phyloP scores from a whole-genome alignment of 1,140 invertebrate genomes.

The Hycleus cichorii region DNA sequence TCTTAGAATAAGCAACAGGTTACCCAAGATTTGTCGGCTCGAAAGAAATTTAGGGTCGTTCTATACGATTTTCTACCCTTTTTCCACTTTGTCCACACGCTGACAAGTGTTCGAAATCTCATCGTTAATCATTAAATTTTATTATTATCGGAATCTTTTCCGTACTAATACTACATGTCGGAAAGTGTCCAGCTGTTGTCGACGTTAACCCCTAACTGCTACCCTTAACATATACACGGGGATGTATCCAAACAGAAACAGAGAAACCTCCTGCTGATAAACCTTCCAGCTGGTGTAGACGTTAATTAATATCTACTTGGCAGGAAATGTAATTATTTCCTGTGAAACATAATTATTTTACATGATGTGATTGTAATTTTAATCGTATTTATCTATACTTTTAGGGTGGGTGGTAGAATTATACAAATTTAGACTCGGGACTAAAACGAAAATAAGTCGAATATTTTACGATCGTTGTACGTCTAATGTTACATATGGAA shows the following conservation, averaged over 20 bases:
- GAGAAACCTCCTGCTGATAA: conserved; percentile 35
- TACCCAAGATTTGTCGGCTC: too few species aligned
- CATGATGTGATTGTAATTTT: conserved; percentile 36
- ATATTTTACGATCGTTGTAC: too few species aligned
- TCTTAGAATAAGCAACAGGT: too few species aligned
- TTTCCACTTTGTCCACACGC: not conserved
- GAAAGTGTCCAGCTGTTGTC: conserved; percentile 41
- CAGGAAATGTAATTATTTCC: conserved; percentile 39
- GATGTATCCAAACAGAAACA: too few species aligned
- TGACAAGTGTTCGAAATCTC: conserved; percentile 37
- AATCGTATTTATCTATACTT: conserved; percentile 25
- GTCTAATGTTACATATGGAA: too few species aligned
- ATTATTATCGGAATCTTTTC: too few species aligned
- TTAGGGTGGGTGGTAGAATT: too few species aligned
- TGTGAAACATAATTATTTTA: conserved; percentile 38
- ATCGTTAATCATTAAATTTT: conserved; percentile 22
- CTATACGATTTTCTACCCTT: too few species aligned
- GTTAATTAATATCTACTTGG: conserved; percentile 42
- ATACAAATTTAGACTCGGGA: too few species aligned
- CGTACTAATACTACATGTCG: conserved; percentile 36
- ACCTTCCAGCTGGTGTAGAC: conserved; percentile 36
- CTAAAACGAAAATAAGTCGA: too few species aligned
- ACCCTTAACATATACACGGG: too few species aligned
- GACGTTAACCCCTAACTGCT: conserved; percentile 10
- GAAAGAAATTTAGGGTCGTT: too few species aligned